These are phyloP conservation scores for Synergus umbraculus DNA, from an alignment of 2,888 invertebrate species.

Conservation along the genomic window DNA sequence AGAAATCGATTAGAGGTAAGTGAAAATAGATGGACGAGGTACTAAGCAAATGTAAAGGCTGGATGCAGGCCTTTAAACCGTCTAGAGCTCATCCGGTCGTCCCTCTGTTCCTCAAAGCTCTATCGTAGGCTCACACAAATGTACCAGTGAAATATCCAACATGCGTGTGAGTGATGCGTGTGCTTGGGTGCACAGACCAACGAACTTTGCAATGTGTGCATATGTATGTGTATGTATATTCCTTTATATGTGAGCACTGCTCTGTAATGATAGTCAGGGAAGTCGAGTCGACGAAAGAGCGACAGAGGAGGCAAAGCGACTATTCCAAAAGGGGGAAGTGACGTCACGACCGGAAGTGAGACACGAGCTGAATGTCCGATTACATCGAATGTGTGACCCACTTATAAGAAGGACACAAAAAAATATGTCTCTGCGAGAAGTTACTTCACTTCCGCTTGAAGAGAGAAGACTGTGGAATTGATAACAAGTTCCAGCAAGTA, in stretches of 20 bases:
- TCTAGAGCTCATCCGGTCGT: slow-evolving; percentile 66
- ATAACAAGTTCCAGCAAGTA: slow-evolving; percentile 25
- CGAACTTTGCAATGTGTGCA: slow-evolving; percentile 13
- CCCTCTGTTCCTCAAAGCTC: slow-evolving; percentile 58
- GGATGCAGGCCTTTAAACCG: slow-evolving; percentile 60
- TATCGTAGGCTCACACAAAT: slow-evolving; percentile 44
- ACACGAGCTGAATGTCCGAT: slow-evolving; percentile 16
- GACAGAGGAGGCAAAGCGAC: slow-evolving; percentile 12
- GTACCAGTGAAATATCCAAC: slow-evolving; percentile 19
- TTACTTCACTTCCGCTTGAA: slow-evolving; percentile 32
- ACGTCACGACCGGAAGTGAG: slow-evolving; percentile 28
- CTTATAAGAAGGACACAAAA: slow-evolving; percentile 27
- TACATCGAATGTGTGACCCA: slow-evolving; percentile 41
- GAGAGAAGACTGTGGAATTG: slow-evolving; percentile 32
- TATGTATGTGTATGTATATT: slow-evolving; percentile 1
- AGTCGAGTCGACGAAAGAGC: slow-evolving; percentile 27
- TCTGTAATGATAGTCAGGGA: slow-evolving; percentile 34
- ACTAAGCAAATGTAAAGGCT: slow-evolving; percentile 42
- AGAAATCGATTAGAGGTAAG: slow-evolving; percentile 30
- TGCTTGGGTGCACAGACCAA: background rate
- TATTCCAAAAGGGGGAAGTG: slow-evolving; percentile 26
- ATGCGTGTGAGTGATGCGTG: slow-evolving; percentile 15
- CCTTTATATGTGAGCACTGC: slow-evolving; percentile 30
- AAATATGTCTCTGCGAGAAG: slow-evolving; percentile 17
- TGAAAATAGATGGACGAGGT: slow-evolving; percentile 44